Evolutionary conservation across 2,113 vertebrate species (phyloP), one percentile per base, ranked within the genome.

Genomic region (Lonchura striata): DNA sequence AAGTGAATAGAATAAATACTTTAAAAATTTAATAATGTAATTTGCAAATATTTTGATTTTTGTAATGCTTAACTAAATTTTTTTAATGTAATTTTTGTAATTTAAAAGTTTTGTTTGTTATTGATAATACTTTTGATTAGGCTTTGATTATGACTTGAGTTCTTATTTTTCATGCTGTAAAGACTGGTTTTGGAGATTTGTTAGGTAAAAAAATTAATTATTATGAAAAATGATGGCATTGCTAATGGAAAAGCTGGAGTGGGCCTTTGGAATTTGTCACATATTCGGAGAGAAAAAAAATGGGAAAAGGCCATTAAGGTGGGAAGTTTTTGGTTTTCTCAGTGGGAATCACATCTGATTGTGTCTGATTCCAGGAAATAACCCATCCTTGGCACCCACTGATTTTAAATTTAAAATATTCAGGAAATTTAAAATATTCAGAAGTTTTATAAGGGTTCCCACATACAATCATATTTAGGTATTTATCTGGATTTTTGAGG

Each of bases 271-370:
- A 24, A 82, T 82, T 15, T 59, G 18, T 11, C 44, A 15, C 19
- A 7, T 2, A 16, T 42, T 5, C 2, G 37, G 46, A 24, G 46
- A 61, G 25, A 6, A 79, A 35, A 35, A 6, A 25, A 10, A n/a
- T 7, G 12, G 6, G 3, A 7, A 2, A 60, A 50, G 1, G 0
- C 6, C 24, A 19, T 13, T 4, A 3, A 44, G 37, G 31, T 19
- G 37, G 31, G n/a, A 60, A 24, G 1, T 1, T 71, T 41, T 52
- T 24, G 8, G 6, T 60, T 60, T 50, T 50, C 10, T 37, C 65
- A 42, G 15, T 42, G 35, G 54, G 44, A 60, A 42, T 35, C 54
- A 16, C 4, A 24, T 60, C 24, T 28, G 54, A 10, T 24, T n/a
- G 4, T 15, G 25, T 21, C 21, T 31, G 56, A 17, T 53, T 22